These are phyloP conservation scores for Syrphus vitripennis DNA, from an alignment of 2,888 invertebrate genomes.

Conservation along the genomic window DNA sequence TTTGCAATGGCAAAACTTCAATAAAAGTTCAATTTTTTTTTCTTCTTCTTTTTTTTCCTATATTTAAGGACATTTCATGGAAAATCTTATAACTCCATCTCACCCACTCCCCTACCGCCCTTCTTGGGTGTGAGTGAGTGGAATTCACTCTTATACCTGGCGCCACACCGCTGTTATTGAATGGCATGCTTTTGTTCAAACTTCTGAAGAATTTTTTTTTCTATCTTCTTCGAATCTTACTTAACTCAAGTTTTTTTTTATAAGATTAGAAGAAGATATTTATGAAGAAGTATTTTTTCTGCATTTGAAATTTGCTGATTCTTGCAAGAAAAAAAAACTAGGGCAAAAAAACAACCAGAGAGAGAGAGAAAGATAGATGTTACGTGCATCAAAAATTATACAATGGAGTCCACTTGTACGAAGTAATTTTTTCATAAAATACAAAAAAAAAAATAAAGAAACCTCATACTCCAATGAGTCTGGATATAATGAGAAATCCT, in stretches of 20 bases:
- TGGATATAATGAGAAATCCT: constrained; percentile 24
- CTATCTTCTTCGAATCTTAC: background rate
- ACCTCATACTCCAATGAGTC: background rate
- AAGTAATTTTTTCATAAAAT: background rate
- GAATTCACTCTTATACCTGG: constrained; percentile 42
- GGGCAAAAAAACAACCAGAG: background rate
- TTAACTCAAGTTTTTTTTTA: background rate
- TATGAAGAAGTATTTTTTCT: background rate
- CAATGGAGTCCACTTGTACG: constrained; percentile 2
- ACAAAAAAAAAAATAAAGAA: background rate
- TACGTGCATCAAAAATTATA: background rate
- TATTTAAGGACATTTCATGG: constrained; percentile 25
- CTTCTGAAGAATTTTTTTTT: constrained; percentile 1
- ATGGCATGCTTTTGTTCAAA: constrained; percentile 33
- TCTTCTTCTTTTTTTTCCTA: background rate
- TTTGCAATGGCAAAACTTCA: constrained; percentile 43
- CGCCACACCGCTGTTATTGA: constrained; percentile 27
- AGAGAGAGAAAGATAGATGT: too few relatives aligned
- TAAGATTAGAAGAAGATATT: constrained; percentile 12
- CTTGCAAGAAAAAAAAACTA: background rate
- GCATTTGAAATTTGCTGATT: constrained; percentile 1
- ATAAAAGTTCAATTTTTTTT: constrained; percentile 29
- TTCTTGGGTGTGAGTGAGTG: background rate
- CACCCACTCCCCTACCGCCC: too few relatives aligned
- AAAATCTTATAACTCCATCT: constrained; percentile 26